Evolutionary conservation across 2,797 vertebrate genomes (phyloP).

Genomic region (Danio jaintianensis): DNA sequence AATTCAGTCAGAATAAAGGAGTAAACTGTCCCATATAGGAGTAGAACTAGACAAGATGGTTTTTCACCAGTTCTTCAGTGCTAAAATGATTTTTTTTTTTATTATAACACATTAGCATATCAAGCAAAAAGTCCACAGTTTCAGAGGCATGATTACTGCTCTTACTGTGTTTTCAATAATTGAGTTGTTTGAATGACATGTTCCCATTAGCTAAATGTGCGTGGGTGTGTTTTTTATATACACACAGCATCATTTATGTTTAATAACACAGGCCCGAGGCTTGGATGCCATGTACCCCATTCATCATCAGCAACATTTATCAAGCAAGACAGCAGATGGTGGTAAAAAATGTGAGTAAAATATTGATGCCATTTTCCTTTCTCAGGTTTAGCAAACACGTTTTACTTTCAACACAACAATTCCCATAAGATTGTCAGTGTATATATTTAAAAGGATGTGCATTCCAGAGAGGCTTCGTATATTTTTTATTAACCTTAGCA

Average conservation of each 20-base stretch:
- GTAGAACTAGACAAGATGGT: neutral
- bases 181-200: conserved; percentile 20
- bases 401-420: neutral
- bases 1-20: neutral
- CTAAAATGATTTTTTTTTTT: neutral
- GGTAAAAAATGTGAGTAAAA: conserved; percentile 26
- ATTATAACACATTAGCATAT: neutral
- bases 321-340: conserved; percentile 1
- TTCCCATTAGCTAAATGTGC: conserved; percentile 20
- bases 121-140: neutral
- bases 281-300: conserved; percentile 12
- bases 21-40: neutral
- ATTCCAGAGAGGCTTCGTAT: neutral
- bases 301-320: conserved; percentile 29
- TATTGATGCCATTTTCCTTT: conserved; percentile 33
- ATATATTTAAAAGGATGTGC: neutral
- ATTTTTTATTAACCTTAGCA: neutral
- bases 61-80: neutral
- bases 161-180: conserved; percentile 37
- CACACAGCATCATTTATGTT: conserved; percentile 24
- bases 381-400: neutral
- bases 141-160: neutral
- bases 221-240: conserved; percentile 27
- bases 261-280: conserved; percentile 29
- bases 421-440: neutral